Base-by-base conservation (phyloP, 2,888 invertebrate species). In the Opisthograptis luteolata region DNA sequence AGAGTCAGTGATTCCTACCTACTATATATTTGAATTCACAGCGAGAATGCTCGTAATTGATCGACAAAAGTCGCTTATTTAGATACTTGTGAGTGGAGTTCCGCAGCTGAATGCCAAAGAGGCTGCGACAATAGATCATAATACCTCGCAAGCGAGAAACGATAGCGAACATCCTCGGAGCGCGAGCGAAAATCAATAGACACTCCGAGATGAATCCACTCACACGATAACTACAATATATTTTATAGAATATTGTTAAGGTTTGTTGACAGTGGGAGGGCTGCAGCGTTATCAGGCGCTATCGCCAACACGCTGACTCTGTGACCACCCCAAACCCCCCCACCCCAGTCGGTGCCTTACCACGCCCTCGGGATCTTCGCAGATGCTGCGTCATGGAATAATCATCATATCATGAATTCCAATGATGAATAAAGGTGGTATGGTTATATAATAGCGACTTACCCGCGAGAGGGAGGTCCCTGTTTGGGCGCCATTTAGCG, bases 401-500 rank as follows among this genome's bases (percentile, higher is more conserved):
- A 42, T 48, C 44, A 35, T 45, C 41, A 27, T 42, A 41, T 45
- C 41, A 13, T 31, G 7, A 36, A 19, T 44, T n/a, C 27, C 24
- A 19, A 32, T 48, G 27, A 42, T 19, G 25, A 27, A 7, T 9
- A 49, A 36, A 25, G 41, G 44, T 51, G 45, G 34, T 46, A 30
- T 39, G 31, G 53, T 76, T 74, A 71, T 67, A 58, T 66, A 70
- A 70, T 55, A n/a, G n/a, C n/a, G 48, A 84, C 90, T 89, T 85
- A 89, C 90, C 87, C 86, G 80, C 79, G 76, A 62, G 79, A 80
- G 76, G 75, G 76, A 74, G 76, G 79, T 79, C 79, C 82, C 81
- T 66, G 73, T 80, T 79, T 81, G 82, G 82, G 87, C 87, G 89
- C 88, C 88, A 88, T 89, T 81, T 77, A 81, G 73, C 86, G 86